A percentile compares a stretch with the other conserved stretches of the same genome.
Evolutionary conservation across 2,113 vertebrate genomes (phyloP).

Genomic region (Pogona vitticeps): DNA sequence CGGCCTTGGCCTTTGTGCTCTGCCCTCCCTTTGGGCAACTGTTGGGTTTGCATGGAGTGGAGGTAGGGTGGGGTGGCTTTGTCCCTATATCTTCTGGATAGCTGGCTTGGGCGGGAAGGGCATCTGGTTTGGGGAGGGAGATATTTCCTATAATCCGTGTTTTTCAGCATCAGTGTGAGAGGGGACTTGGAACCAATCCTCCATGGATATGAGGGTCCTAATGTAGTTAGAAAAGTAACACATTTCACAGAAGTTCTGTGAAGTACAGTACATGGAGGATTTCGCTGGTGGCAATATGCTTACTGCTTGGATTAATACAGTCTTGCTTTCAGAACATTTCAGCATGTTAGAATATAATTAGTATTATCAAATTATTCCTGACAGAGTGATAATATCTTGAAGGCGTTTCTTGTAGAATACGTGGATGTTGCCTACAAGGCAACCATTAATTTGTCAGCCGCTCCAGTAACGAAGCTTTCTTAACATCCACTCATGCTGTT

Average conservation of each 20-base stretch:
- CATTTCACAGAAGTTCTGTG: neutral
- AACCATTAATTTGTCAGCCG: neutral
- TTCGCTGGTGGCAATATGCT: neutral
- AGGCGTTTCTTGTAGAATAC: neutral
- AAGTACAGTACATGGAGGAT: neutral
- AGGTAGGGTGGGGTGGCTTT: no score
- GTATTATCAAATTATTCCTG: neutral
- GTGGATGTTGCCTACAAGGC: neutral
- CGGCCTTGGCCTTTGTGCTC: no score
- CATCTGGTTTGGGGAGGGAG: no score
- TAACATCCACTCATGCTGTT: neutral
- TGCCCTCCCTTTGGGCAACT: no score
- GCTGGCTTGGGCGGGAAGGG: no score
- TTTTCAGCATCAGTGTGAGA: no score
- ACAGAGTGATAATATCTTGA: neutral
- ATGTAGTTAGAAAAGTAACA: no score
- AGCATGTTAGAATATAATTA: slow-evolving; percentile 6
- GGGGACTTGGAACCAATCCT: no score
- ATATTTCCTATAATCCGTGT: no score
- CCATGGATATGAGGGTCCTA: no score
- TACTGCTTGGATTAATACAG: neutral
- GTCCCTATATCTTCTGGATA: no score
- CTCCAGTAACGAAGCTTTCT: neutral
- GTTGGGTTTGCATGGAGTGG: no score
- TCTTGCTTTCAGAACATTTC: neutral